Evolutionary conservation across 2,888 invertebrate species (phyloP).

Genomic region (Polydrusus pterygomalis): DNA sequence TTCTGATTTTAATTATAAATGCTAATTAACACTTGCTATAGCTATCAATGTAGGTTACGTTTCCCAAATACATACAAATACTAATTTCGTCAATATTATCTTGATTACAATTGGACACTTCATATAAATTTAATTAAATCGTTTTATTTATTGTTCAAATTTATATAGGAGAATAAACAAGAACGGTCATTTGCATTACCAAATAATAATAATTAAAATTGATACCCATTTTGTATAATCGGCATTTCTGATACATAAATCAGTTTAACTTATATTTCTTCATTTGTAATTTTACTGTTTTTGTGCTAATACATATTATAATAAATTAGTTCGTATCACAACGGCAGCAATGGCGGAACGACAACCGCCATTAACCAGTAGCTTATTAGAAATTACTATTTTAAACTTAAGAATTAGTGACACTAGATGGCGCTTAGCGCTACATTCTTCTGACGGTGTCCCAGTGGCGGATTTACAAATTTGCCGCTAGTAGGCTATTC

Average conservation of each 20-base stretch:
- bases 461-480: no score
- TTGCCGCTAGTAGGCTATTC: no score
- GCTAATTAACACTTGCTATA: neutral
- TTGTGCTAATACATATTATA: no score
- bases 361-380: no score
- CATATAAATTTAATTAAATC: slow-evolving; percentile 39
- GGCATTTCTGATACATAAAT: slow-evolving; percentile 8
- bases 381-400: no score
- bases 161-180: slow-evolving; percentile 36
- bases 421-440: no score
- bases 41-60: slow-evolving; percentile 11
- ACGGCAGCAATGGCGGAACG: no score
- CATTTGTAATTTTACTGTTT: no score
- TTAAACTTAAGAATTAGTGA: no score
- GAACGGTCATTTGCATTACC: slow-evolving; percentile 22
- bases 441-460: no score
- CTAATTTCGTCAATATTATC: slow-evolving; percentile 21
- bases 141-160: slow-evolving; percentile 40
- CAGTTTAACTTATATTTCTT: no score
- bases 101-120: slow-evolving; percentile 28
- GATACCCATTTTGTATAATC: slow-evolving; percentile 22
- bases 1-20: neutral
- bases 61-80: slow-evolving; percentile 7
- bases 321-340: no score
- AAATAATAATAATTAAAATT: slow-evolving; percentile 38